Percentiles rank a stretch among this genome's conserved stretches.
Evolutionary conservation across 2,888 invertebrate genomes (phyloP).

Genomic region (Ennomos fuscantarius): DNA sequence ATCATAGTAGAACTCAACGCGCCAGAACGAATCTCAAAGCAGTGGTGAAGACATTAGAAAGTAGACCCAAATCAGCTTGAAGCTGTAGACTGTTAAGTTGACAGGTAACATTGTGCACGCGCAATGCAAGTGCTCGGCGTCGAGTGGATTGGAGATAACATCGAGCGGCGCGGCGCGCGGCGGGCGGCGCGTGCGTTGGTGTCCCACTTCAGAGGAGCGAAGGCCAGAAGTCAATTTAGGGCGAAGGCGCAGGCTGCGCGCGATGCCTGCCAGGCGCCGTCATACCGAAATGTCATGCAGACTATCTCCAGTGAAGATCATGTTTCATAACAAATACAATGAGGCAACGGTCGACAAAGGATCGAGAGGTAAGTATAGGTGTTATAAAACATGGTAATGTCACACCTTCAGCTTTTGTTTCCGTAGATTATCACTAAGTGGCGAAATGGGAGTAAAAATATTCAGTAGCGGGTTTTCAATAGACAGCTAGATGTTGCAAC

Average conservation of each 20-base stretch:
- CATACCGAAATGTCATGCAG: constrained; percentile 69
- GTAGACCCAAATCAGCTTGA: constrained; percentile 42
- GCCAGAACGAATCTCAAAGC: constrained; percentile 6
- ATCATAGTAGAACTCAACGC: too few relatives aligned
- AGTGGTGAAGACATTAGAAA: constrained; percentile 39
- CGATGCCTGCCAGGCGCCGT: constrained; percentile 57
- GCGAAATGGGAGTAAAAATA: constrained; percentile 28
- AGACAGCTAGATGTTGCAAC: constrained; percentile 27
- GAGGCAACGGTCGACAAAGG: constrained; percentile 40
- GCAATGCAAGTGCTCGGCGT: constrained; percentile 48
- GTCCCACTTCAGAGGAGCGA: constrained; percentile 64
- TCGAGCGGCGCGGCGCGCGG: constrained; percentile 22
- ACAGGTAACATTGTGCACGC: constrained; percentile 48
- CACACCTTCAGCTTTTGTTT: constrained; percentile 8
- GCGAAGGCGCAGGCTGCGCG: constrained; percentile 63
- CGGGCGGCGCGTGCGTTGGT: constrained; percentile 50
- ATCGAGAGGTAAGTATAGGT: constrained; percentile 37
- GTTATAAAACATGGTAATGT: constrained; percentile 6
- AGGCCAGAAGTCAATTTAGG: constrained; percentile 74
- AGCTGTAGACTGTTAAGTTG: constrained; percentile 38
- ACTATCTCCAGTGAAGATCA: constrained; percentile 56
- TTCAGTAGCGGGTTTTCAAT: constrained; percentile 26
- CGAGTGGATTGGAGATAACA: constrained; percentile 47
- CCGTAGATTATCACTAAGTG: constrained; percentile 17
- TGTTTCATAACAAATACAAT: constrained; percentile 57